These are phyloP conservation scores for Bergia sp. DNA, from an alignment of 92 coral and sea anemone genomes.

Conservation along the genomic window DNA sequence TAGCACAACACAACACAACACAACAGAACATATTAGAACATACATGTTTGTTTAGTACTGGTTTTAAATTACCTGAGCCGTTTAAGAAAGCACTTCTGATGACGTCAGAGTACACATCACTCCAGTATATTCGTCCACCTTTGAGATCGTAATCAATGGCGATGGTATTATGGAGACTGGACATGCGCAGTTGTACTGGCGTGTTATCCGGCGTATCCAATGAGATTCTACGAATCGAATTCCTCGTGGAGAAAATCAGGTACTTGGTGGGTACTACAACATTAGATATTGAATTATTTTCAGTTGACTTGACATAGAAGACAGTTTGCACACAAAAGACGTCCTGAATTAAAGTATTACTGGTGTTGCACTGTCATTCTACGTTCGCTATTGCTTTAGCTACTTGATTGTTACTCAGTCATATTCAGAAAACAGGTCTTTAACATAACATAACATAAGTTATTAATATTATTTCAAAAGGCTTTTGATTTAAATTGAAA, in stretches of 20 bases:
- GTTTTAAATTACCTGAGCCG: slow-evolving; percentile 15
- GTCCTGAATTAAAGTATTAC: no score
- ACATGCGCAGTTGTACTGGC: slow-evolving; percentile 30
- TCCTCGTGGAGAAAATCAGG: slow-evolving; percentile 38
- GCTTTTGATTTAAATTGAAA: no score
- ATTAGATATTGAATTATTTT: no score
- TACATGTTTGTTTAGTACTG: background rate
- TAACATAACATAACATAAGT: no score
- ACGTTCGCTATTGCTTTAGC: no score
- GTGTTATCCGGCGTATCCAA: slow-evolving; percentile 41
- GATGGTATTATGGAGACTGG: slow-evolving; percentile 15
- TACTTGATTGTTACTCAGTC: no score
- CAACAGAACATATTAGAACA: background rate
- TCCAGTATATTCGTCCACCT: slow-evolving; percentile 38
- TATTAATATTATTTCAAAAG: no score
- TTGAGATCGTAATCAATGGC: slow-evolving; percentile 36
- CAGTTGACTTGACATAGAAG: no score
- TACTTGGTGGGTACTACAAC: slow-evolving; percentile 45
- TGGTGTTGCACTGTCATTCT: no score
- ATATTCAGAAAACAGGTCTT: no score
- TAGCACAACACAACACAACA: background rate
- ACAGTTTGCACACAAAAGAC: no score
- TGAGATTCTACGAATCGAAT: slow-evolving; percentile 32
- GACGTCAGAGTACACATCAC: slow-evolving; percentile 50
- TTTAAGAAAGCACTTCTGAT: slow-evolving; percentile 38